Percentiles rank a stretch among this genome's conserved stretches.
phyloP scores from a whole-genome alignment of 2,113 vertebrate genomes.

The Haemorhous mexicanus region DNA sequence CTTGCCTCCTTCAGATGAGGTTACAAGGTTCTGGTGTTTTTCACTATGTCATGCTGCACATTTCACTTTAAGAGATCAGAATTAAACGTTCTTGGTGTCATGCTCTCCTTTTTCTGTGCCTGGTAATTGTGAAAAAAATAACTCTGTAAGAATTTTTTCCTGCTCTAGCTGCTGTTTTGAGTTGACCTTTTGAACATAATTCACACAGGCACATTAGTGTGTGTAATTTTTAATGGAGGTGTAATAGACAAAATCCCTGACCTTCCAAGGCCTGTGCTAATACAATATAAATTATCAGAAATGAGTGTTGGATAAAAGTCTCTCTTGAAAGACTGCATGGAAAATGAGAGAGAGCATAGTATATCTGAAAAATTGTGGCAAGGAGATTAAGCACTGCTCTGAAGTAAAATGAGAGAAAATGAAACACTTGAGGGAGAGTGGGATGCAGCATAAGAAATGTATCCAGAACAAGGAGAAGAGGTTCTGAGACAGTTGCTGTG shows the following conservation, averaged over 20 bases:
- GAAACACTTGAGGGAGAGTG: neutral
- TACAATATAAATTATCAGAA: neutral
- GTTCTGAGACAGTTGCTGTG: neutral
- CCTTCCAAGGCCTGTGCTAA: neutral
- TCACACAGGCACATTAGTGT: neutral
- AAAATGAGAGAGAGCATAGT: neutral
- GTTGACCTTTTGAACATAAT: neutral
- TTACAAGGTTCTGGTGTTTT: neutral
- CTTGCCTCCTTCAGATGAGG: neutral
- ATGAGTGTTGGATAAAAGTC: neutral
- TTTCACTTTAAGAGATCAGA: neutral
- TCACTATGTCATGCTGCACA: neutral
- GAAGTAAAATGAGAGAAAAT: neutral
- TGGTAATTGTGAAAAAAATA: neutral
- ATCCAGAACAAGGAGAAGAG: neutral
- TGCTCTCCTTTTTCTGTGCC: neutral
- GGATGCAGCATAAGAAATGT: neutral
- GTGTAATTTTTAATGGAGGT: neutral
- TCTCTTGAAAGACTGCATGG: neutral
- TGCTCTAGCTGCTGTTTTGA: neutral
- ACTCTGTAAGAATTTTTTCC: neutral
- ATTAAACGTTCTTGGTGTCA: neutral
- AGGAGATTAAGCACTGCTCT: neutral
- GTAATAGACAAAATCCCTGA: slow-evolving; percentile 9
- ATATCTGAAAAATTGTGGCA: neutral